Evolutionary conservation across 2,888 invertebrate genomes (phyloP), one percentile per base, ranked within the genome.

Genomic region (Aphodius sticticus): DNA sequence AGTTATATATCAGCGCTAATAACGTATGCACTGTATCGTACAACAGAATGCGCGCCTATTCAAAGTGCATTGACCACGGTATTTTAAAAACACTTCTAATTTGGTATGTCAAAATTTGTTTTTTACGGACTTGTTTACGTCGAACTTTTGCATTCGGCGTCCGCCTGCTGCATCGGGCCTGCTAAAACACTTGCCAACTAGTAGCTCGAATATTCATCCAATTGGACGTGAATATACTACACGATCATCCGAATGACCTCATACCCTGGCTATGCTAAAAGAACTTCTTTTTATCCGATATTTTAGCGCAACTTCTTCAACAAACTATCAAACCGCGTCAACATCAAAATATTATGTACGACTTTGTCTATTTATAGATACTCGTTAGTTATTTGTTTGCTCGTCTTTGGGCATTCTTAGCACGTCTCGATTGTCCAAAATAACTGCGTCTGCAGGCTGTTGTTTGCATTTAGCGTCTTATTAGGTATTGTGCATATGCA

Each of bases 51-150:
- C 36, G 69, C 6, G 26, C 69, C 72, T 75, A 78, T 35, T 75
- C 26, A 75, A 74, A 79, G 79, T 79, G 79, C 79, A 79, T 76
- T 69, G 79, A 77, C 79, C 71, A 53, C 74, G 77, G 37, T 77
- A 77, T 76, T 79, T 76, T 38, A 74, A 76, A 79, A 79, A 77
- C 76, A 79, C 79, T 79, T 79, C 79, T 79, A 79, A 79, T 77
- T 79, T 77, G 77, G 79, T 77, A 77, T 79, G 79, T 77, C 77
- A 79, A 79, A 77, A 76, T 79, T 79, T 77, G 71, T 79, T 79
- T 79, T 79, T 79, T 77, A 74, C 79, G 15, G 79, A 79, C 76
- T 79, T 79, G 79, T 79, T 79, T 79, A 79, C 79, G 79, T 76
- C 79, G 53, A 53, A 53, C 9, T 53, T 53, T 53, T 53, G 53